Evolutionary conservation across 2,888 invertebrate species (phyloP), one percentile per base, ranked within the genome.

Genomic region (Azorinus chamasolen): DNA sequence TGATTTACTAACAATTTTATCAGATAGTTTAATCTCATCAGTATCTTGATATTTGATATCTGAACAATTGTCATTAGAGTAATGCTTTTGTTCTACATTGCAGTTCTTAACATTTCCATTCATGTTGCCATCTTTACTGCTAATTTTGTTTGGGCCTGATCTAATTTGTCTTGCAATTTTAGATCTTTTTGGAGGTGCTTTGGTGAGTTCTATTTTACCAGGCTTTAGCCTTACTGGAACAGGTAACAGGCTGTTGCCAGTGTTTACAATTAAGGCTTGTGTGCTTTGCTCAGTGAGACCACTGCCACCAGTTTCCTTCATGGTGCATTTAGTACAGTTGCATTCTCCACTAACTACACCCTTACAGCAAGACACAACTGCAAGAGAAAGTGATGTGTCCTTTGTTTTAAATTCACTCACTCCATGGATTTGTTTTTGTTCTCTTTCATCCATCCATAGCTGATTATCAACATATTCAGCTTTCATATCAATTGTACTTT

Each of bases 301-400:
- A 43, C 25, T 41, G 10, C 43, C 43, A 16, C 22, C 57, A 5
- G 8, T 51, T 24, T 51, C 43, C n/a, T 20, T 59, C 32, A 25
- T 58, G 45, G 20, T 27, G 18, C 16, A 32, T 46, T 16, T 18
- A 14, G 25, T 43, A 58, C 79, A 71, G 20, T 71, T 70, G 71
- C 79, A 75, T 20, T 37, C 27, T 32, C 58, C 58, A 48, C 69
- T 80, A 6, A 73, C 54, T 37, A 76, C 50, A 12, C 75, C 75
- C 45, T 69, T 76, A 46, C 69, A 53, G 51, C 79, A 80, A 5
- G 75, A 72, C 18, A 80, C 72, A 6, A 80, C 72, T 16, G 75
- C 46, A 22, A 71, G 18, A 20, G 79, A 68, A 16, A 69, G 16
- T 0, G 70, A 53, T n/a, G 59, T 48, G 41, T 68, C 53, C 12